Conservation (phyloP, 2,888 invertebrate species). For the Drosophila differens region DNA sequence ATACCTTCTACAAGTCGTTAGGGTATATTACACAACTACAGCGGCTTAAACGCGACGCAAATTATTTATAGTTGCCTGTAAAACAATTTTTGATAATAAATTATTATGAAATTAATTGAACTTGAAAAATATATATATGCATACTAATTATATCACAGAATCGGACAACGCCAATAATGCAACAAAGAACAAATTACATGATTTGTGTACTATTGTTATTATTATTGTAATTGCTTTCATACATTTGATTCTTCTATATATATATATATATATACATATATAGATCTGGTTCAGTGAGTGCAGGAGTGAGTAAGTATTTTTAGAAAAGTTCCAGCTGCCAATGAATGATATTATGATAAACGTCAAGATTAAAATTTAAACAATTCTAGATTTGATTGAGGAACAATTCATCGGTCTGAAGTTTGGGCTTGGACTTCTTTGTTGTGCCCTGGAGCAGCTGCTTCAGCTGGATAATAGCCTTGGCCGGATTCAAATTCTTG, state of each 20-base stretch:
- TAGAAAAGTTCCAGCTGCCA: not conserved
- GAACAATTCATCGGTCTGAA: constrained; percentile 88
- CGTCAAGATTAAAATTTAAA: not conserved
- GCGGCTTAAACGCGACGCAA: too few relatives aligned
- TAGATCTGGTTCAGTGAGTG: not conserved
- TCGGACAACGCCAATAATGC: too few relatives aligned
- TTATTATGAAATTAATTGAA: too few relatives aligned
- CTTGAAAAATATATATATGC: too few relatives aligned
- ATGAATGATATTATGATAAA: not conserved
- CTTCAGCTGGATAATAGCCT: constrained; percentile 97
- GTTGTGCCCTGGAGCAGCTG: constrained; percentile 93
- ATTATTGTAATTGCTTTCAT: not conserved
- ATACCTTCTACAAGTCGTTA: too few relatives aligned
- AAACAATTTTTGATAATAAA: too few relatives aligned
- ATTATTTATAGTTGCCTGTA: too few relatives aligned
- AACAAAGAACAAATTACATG: not conserved
- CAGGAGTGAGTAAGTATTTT: not conserved
- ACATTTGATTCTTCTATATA: not conserved
- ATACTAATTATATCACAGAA: too few relatives aligned
- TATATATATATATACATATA: not conserved
- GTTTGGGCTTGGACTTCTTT: constrained; percentile 90
- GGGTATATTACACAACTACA: too few relatives aligned
- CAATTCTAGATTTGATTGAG: not conserved
- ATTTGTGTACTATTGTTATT: too few relatives aligned
- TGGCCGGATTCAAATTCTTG: constrained; percentile 97